Evolutionary conservation across 2,888 invertebrate species (phyloP).

Genomic region (Cheilosia variabilis): DNA sequence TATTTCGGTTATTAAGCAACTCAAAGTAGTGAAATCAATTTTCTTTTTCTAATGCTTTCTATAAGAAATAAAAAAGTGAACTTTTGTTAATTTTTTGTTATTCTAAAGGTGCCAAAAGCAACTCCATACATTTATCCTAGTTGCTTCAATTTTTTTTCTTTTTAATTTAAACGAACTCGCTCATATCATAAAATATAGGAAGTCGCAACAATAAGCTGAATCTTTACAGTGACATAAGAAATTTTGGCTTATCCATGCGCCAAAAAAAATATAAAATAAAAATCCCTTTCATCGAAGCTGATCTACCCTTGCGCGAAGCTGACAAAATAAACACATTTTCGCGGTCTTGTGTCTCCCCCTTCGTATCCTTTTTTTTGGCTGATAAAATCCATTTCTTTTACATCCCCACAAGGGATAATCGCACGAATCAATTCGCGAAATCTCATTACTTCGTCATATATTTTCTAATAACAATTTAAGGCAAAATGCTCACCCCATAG

Average conservation of each 20-base stretch:
- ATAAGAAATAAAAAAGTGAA: too few relatives aligned
- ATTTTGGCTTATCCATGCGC: neutral
- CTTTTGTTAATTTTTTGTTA: too few relatives aligned
- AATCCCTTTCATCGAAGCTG: constrained; percentile 18
- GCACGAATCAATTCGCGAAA: constrained; percentile 62
- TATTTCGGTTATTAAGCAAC: too few relatives aligned
- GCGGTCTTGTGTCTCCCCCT: constrained; percentile 4
- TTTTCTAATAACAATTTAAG: constrained; percentile 68
- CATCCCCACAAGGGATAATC: constrained; percentile 67
- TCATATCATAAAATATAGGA: neutral
- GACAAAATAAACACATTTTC: constrained; percentile 39
- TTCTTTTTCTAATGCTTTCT: too few relatives aligned
- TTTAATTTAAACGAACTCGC: too few relatives aligned
- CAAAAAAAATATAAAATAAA: constrained; percentile 15
- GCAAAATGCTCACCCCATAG: constrained; percentile 21
- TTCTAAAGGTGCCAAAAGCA: too few relatives aligned
- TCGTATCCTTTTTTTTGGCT: neutral
- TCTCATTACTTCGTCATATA: constrained; percentile 63
- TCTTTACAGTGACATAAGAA: constrained; percentile 25
- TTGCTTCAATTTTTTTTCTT: too few relatives aligned
- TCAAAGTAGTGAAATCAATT: too few relatives aligned
- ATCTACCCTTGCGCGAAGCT: constrained; percentile 1
- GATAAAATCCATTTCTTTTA: constrained; percentile 53
- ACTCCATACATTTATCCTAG: too few relatives aligned
- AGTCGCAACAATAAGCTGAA: constrained; percentile 40